Base-by-base conservation (phyloP, 35 echinoderm and acorn worm genomes). In the Lytechinus variegatus region DNA sequence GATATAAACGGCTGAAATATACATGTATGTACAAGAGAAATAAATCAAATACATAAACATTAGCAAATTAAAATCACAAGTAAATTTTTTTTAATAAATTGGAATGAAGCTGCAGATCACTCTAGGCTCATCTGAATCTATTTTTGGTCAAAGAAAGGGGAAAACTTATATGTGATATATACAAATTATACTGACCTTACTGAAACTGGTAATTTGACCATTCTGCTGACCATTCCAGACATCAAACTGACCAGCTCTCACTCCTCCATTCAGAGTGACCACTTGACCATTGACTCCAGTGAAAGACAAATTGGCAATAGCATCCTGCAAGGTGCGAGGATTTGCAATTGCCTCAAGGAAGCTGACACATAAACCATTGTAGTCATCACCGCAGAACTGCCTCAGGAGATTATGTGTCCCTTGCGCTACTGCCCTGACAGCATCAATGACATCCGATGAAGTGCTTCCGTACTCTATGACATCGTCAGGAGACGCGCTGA, bases 211-310 rank as follows among this genome's bases (percentile, higher is more conserved):
- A 14, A 53, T 56, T 19, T 86, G 28, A 71, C 28, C 89, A 57
- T 53, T 51, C 28, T 94, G 19, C 72, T 96, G 91, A 28, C 87
- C 86, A 56, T 96, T 96, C 96, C 96, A 96, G 14, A 96, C 56
- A 12, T 87, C 87, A 94, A 96, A 96, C 10, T 12, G 52, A 16
- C 61, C 52, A 9, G 27, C 86, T 10, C 54, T 51, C 7, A 54
- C 86, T 88, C 72, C 92, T 51, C 90, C 52, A 10, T 16, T 58
- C 56, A 94, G 91, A 27, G 56, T 52, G 54, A 96, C 24, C 11
- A 10, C 9, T 28, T 87, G 55, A 52, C 96, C 94, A 16, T 90
- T 87, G 19, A 10, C 8, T 33, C 93, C 58, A 53, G 87, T 96
- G 53, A 95, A 96, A 7, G 94, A 58, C 55, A 89, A 27, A 44